phyloP scores from a whole-genome alignment of 2,797 vertebrate species.

The Galago senegalensis region DNA sequence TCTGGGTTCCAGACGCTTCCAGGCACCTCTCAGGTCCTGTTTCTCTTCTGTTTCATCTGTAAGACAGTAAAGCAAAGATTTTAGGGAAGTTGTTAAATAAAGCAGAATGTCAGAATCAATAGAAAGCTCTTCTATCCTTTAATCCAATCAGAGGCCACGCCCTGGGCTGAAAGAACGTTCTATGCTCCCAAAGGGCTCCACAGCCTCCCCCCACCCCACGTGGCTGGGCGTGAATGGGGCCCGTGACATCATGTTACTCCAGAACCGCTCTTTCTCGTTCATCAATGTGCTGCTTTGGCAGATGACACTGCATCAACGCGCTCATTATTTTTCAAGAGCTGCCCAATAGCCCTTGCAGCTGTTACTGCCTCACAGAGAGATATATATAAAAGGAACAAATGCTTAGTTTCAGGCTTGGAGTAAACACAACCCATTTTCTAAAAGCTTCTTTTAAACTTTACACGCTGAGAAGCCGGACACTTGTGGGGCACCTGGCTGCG shows the following conservation, averaged over 20 bases:
- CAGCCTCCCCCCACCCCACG: background rate
- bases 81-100: constrained; percentile 8
- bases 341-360: background rate
- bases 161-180: background rate
- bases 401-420: background rate
- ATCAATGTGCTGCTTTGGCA: background rate
- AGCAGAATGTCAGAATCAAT: background rate
- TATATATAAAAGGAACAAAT: background rate
- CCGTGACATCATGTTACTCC: background rate
- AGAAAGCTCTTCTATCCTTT: constrained; percentile 48
- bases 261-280: background rate
- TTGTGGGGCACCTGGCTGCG: background rate
- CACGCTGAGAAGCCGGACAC: background rate
- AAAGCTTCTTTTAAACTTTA: constrained; percentile 3
- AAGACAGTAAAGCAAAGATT: constrained; percentile 44
- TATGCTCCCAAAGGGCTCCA: background rate
- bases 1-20: background rate
- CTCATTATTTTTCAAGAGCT: background rate
- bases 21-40: background rate
- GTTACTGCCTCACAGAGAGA: background rate
- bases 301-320: background rate
- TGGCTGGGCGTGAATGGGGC: rapidly evolving
- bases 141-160: constrained; percentile 4
- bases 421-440: background rate
- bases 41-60: constrained; percentile 46